A percentile compares a stretch with the other conserved stretches of the same genome.
phyloP scores from a whole-genome alignment of 2,113 vertebrate genomes.

The Columbina picui region DNA sequence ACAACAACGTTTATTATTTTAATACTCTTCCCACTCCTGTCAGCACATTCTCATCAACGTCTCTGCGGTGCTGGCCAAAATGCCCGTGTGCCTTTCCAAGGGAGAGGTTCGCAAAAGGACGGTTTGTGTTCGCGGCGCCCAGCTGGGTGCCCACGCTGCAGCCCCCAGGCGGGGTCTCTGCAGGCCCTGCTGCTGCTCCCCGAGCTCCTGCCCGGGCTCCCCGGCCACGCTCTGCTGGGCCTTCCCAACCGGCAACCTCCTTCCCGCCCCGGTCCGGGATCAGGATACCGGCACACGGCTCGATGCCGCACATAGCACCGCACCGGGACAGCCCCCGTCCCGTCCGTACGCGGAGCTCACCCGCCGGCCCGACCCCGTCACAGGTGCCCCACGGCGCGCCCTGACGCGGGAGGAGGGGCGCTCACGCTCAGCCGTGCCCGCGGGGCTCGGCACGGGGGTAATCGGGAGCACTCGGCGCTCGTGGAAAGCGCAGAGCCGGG shows the following conservation, averaged over 20 bases:
- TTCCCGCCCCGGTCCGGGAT: rapidly evolving
- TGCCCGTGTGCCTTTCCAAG: background rate
- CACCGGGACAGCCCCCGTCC: rapidly evolving
- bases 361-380: rapidly evolving
- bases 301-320: rapidly evolving
- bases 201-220: background rate
- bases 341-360: rapidly evolving
- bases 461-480: background rate
- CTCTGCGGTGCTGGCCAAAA: rapidly evolving
- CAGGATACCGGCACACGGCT: background rate
- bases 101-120: background rate
- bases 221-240: background rate
- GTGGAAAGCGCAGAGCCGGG: background rate
- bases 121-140: rapidly evolving
- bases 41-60: background rate
- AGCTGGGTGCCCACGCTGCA: rapidly evolving
- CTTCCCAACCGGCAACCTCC: background rate
- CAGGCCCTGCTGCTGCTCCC: background rate
- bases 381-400: rapidly evolving
- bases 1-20: background rate
- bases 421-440: background rate
- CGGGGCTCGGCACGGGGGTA: no score
- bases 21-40: background rate
- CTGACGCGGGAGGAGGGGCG: no score
- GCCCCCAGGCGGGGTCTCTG: rapidly evolving